phyloP scores from a whole-genome alignment of 2,888 invertebrate species.

The Baronia brevicornis region DNA sequence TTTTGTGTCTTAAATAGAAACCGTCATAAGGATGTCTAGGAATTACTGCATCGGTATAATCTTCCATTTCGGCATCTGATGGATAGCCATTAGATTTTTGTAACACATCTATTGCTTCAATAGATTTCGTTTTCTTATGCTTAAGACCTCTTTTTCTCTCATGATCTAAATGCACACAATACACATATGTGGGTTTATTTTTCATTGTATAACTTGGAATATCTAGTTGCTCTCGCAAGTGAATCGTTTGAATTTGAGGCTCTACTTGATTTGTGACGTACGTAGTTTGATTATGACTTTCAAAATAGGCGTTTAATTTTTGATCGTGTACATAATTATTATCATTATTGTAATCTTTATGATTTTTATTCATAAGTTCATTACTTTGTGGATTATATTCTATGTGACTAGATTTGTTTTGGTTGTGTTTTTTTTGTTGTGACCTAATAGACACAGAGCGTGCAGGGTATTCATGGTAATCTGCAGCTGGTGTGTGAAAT shows the following conservation, averaged over 20 bases:
- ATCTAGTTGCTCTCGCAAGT: constrained; percentile 15
- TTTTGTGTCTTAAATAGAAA: constrained; percentile 60
- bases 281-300: no score
- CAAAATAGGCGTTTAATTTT: no score
- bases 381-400: constrained; percentile 2
- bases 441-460: no score
- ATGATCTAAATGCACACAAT: constrained; percentile 40
- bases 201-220: constrained; percentile 12
- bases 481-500: background rate
- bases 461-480: constrained; percentile 2
- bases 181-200: constrained; percentile 28
- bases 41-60: constrained; percentile 40
- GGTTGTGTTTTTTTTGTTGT: background rate
- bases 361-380: background rate
- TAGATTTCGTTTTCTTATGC: constrained; percentile 26
- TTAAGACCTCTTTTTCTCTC: constrained; percentile 26
- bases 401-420: background rate
- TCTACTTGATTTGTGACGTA: no score
- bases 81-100: constrained; percentile 39
- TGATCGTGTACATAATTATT: background rate
- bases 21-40: constrained; percentile 71
- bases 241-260: background rate
- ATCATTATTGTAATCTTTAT: background rate
- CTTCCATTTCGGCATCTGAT: constrained; percentile 43
- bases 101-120: constrained; percentile 19